phyloP scores from a whole-genome alignment of 2,113 vertebrate genomes.

The Athene noctua region DNA sequence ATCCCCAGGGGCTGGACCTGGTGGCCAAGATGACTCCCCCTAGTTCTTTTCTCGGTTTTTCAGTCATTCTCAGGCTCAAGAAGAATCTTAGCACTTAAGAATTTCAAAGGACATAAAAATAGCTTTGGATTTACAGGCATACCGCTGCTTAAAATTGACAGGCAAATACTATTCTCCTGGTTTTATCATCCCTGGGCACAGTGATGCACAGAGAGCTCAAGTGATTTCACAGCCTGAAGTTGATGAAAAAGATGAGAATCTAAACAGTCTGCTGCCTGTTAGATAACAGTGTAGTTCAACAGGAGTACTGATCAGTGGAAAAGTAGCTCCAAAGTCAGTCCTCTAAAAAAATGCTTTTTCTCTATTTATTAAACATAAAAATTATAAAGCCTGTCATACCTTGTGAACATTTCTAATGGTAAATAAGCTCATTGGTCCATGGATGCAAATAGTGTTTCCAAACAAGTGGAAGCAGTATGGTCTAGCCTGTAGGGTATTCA shows the following conservation, averaged over 20 bases:
- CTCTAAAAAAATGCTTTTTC: neutral
- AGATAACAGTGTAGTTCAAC: neutral
- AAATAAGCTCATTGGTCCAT: accelerated
- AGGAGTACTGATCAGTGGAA: neutral
- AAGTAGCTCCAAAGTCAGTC: neutral
- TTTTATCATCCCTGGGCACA: neutral
- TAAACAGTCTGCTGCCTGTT: neutral
- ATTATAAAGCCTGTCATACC: neutral
- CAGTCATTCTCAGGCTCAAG: neutral
- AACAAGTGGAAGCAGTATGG: neutral
- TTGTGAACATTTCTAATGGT: neutral
- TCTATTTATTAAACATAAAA: neutral
- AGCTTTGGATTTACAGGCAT: neutral
- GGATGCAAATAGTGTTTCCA: neutral
- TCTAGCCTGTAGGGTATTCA: neutral
- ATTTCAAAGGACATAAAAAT: neutral
- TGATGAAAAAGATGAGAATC: neutral
- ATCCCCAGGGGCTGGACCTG: neutral
- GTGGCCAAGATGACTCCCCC: neutral
- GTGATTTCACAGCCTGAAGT: neutral
- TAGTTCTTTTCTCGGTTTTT: neutral
- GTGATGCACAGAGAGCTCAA: neutral
- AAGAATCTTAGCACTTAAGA: neutral
- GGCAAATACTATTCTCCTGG: accelerated
- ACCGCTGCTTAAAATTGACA: neutral